Evolutionary conservation across 2,888 invertebrate species (phyloP).

Genomic region (Pachliopta kotzebuea): DNA sequence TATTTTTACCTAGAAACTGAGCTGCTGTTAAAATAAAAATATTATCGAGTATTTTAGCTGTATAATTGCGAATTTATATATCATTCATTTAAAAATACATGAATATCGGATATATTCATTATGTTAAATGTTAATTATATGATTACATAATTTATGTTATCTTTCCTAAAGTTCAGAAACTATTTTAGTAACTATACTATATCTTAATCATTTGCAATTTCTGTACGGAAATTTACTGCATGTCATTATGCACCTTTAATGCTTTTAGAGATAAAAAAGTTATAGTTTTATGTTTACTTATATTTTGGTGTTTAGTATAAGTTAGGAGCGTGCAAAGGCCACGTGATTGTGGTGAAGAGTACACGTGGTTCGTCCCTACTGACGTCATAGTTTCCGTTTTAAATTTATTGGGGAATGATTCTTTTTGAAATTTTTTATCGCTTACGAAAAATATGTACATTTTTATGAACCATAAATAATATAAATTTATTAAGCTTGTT

Average conservation of each 20-base stretch:
- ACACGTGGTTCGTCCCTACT: neutral
- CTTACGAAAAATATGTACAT: too few species aligned
- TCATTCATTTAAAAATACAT: neutral
- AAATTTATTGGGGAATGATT: neutral
- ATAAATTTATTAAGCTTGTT: too few species aligned
- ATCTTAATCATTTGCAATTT: too few species aligned
- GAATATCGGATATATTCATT: neutral
- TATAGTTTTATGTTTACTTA: neutral
- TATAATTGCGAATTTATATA: neutral
- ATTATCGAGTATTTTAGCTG: neutral
- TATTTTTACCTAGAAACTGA: neutral
- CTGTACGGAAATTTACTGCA: neutral
- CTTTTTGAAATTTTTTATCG: too few species aligned
- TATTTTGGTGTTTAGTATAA: neutral
- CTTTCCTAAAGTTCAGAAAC: too few species aligned
- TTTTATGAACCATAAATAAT: too few species aligned
- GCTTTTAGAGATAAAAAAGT: neutral
- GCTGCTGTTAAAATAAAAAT: neutral
- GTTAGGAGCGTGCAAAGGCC: slow-evolving; percentile 17
- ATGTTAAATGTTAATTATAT: neutral
- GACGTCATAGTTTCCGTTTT: too few species aligned
- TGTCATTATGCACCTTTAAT: neutral
- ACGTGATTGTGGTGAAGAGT: slow-evolving; percentile 11
- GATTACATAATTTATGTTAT: too few species aligned
- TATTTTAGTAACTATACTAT: too few species aligned